phyloP scores from a whole-genome alignment of 1,140 invertebrate species.

The Drosophila pseudoananassae region DNA sequence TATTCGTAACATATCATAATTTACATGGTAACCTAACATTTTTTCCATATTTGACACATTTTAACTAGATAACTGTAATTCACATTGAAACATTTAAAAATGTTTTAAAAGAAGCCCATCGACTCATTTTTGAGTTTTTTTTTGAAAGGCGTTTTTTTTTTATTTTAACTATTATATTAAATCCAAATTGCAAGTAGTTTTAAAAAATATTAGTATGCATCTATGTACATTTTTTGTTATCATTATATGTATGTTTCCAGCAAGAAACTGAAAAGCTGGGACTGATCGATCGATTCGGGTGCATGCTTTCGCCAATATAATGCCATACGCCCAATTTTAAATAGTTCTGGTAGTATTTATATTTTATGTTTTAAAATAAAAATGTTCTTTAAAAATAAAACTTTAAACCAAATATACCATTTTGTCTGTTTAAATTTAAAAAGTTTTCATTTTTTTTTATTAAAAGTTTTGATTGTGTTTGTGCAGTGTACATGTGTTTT shows the following conservation, averaged over 20 bases:
- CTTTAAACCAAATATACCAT: constrained; percentile 39
- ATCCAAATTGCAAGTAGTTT: no score
- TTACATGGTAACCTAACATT: no score
- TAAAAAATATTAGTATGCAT: no score
- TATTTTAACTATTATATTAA: no score
- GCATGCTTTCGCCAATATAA: constrained; percentile 74
- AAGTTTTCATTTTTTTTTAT: constrained; percentile 28
- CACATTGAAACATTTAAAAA: no score
- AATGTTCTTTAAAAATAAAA: constrained; percentile 50
- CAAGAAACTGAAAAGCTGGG: constrained; percentile 57
- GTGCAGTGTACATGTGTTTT: constrained; percentile 18
- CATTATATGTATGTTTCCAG: constrained; percentile 2
- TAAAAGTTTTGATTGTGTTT: constrained; percentile 11
- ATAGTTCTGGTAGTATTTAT: constrained; percentile 5
- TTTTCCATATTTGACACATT: no score
- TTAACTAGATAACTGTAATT: no score
- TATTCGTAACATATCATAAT: no score
- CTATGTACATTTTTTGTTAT: no score
- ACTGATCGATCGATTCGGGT: constrained; percentile 80
- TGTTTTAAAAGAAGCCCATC: no score
- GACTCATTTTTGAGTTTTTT: no score
- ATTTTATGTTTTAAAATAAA: constrained; percentile 33
- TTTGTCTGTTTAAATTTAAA: constrained; percentile 9
- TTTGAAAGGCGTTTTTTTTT: no score
- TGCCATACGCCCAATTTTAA: constrained; percentile 29